Evolutionary conservation across 1,140 invertebrate genomes (phyloP), one percentile per base, ranked within the genome.

Genomic region (Latrodectus geometricus): DNA sequence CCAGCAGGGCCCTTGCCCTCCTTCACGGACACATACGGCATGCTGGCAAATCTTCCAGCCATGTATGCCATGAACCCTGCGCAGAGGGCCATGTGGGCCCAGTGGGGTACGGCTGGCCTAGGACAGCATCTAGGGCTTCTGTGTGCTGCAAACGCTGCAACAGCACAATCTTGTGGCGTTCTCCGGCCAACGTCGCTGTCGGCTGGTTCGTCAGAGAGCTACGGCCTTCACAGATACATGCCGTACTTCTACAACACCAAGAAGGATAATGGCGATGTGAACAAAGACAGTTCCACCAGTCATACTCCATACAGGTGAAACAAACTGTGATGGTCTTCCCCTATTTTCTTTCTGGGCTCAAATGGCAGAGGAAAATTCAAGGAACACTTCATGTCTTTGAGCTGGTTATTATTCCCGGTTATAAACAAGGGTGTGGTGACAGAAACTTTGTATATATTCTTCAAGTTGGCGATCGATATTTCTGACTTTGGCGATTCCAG

Each of bases 11-110:
- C 61, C n/a, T 49, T 87, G 12, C 85, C 85, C 11, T 87, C 85
- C 9, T 87, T 87, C 70, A 80, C 76, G 54, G 85, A 87, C 76
- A 80, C 85, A 17, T 87, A 87, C 20, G 85, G 85, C 69, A 80
- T 87, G 76, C 54, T 87, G 69, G 76, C 85, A 3, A 80, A 68
- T 12, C 70, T 87, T 4, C 83, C 76, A 50, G 83, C 74, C 7
- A 86, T 86, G 74, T 86, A 84, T 23, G 72, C 72, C 56, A 84
- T 84, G 82, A 84, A 84, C 23, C 76, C 85, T 0, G 69, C 65
- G 21, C 35, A 17, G 4, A 49, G 77, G 15, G 76, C 85, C n/a
- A 74, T 87, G 68, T 87, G 85, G 85, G 85, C 85, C 7, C 85
- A 87, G 68, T 87, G 76, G 76, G 83, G 74, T 0, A n/a, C 83